A percentile compares a stretch with the other conserved stretches of the same genome.
These are phyloP conservation scores for Silurus lanzhouensis DNA, from an alignment of 2,797 vertebrate genomes.

Conservation along the genomic window DNA sequence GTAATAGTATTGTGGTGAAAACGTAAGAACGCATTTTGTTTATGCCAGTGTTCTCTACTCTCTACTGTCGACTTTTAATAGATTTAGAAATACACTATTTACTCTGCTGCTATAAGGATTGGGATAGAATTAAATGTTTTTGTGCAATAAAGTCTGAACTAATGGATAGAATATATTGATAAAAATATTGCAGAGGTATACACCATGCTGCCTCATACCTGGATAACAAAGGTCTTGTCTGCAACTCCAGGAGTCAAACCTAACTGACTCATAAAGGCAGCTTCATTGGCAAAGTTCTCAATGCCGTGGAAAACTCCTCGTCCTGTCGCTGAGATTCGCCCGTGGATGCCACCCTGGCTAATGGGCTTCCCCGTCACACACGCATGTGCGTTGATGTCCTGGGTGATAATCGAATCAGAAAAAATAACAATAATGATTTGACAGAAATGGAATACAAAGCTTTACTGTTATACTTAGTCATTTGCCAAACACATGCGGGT, in stretches of 20 bases:
- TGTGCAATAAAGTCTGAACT: not conserved
- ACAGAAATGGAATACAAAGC: not conserved
- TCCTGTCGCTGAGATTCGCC: conserved; percentile 92
- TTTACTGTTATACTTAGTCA: not conserved
- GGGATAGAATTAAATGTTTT: not conserved
- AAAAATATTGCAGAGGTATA: not conserved
- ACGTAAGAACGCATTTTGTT: not conserved
- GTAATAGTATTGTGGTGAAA: not conserved
- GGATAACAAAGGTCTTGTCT: conserved; percentile 93
- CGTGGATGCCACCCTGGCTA: conserved; percentile 95
- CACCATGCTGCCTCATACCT: conserved; percentile 72
- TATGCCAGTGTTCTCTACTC: not conserved
- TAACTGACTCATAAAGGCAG: conserved; percentile 90
- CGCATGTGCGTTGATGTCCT: conserved; percentile 95
- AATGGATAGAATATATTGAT: not conserved
- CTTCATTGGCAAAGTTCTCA: conserved; percentile 96
- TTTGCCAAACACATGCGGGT: not conserved
- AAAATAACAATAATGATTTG: not conserved
- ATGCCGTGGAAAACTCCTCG: conserved; percentile 95
- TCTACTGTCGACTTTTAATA: not conserved
- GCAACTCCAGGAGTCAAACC: conserved; percentile 91
- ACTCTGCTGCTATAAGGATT: not conserved
- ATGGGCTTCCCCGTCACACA: conserved; percentile 97
- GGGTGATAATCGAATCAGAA: conserved; percentile 32
- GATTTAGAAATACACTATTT: not conserved